Conservation (phyloP, 2,113 vertebrate genomes). For the Syrrhaptes paradoxus region DNA sequence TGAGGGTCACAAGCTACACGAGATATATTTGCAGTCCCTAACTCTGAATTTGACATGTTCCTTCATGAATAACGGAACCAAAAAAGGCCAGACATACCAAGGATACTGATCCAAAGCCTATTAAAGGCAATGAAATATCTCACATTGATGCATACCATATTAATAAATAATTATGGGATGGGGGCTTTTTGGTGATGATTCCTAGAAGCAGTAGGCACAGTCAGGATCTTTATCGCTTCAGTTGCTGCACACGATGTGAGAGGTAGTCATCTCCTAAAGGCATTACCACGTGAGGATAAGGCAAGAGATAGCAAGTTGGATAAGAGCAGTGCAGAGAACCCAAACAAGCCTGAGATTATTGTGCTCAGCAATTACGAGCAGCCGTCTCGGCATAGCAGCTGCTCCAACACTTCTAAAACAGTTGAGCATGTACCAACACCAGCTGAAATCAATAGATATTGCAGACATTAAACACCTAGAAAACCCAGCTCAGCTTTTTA, state of each 20-base stretch:
- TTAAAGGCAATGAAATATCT: slow-evolving; percentile 33
- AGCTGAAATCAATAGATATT: slow-evolving; percentile 17
- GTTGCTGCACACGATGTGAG: background rate
- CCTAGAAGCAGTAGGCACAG: background rate
- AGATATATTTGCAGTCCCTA: background rate
- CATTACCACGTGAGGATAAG: background rate
- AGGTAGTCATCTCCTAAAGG: background rate
- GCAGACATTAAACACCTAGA: slow-evolving; percentile 17
- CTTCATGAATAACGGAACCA: slow-evolving; percentile 37
- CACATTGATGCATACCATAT: slow-evolving; percentile 2
- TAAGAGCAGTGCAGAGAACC: background rate
- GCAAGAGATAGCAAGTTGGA: background rate
- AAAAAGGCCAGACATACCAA: slow-evolving; percentile 18
- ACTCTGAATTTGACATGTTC: slow-evolving; percentile 47
- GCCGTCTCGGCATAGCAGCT: background rate
- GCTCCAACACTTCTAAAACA: background rate
- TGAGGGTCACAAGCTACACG: background rate
- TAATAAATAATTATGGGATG: slow-evolving; percentile 32
- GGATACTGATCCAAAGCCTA: slow-evolving; percentile 20
- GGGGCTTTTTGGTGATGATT: background rate
- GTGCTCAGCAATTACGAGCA: background rate
- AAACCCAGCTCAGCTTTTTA: slow-evolving; percentile 19
- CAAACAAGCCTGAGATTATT: background rate
- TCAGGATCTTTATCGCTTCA: slow-evolving; percentile 1
- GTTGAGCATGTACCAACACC: background rate